Conservation (phyloP, 2,888 invertebrate genomes). For the Clistopyga incitator region DNA sequence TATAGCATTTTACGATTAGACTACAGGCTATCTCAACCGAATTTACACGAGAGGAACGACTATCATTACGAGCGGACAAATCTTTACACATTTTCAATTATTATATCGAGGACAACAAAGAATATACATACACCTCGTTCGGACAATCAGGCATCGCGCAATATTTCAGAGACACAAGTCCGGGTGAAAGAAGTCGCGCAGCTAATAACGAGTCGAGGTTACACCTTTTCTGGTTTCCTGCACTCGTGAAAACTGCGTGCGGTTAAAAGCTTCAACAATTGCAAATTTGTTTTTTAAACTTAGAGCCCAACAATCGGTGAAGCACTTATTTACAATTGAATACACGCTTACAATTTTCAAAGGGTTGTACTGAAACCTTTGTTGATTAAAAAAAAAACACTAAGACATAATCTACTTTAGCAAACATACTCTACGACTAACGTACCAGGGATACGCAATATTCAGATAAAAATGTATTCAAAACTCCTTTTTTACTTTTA, state of each 20-base stretch:
- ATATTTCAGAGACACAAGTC: constrained; percentile 26
- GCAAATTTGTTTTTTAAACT: constrained; percentile 54
- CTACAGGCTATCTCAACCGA: constrained; percentile 29
- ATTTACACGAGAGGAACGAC: constrained; percentile 27
- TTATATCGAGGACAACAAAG: constrained; percentile 41
- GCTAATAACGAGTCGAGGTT: constrained; percentile 1
- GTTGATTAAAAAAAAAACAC: constrained; percentile 16
- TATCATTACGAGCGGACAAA: constrained; percentile 42
- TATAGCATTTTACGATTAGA: constrained; percentile 40
- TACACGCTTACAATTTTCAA: constrained; percentile 47
- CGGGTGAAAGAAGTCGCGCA: constrained; percentile 6
- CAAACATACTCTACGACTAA: neutral
- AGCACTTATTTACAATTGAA: constrained; percentile 78
- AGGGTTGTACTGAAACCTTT: constrained; percentile 33
- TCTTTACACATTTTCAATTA: constrained; percentile 53
- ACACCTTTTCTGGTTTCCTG: neutral
- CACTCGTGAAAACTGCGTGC: neutral
- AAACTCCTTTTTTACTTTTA: too few relatives aligned
- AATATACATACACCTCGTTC: constrained; percentile 58
- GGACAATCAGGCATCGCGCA: constrained; percentile 25
- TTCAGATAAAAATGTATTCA: too few relatives aligned
- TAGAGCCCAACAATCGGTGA: constrained; percentile 53
- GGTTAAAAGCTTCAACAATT: constrained; percentile 60
- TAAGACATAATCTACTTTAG: neutral
- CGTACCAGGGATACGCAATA: too few relatives aligned